phyloP scores from a whole-genome alignment of 2,113 vertebrate genomes.

The Seriola quinqueradiata region DNA sequence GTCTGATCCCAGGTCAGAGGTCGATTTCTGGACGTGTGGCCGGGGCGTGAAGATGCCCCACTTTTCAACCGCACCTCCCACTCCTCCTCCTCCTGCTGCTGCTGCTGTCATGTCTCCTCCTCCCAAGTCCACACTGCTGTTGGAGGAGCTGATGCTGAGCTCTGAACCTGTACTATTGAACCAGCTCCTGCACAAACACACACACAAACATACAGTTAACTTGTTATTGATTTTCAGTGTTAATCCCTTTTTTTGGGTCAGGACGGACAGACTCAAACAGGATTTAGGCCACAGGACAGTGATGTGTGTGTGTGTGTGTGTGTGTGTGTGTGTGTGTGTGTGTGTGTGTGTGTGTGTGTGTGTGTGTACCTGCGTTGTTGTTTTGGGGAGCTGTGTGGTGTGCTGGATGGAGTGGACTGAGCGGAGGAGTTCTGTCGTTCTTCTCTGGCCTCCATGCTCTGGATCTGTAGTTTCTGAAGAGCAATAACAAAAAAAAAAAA shows the following conservation, averaged over 20 bases:
- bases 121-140: slow-evolving; percentile 81
- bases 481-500: background rate
- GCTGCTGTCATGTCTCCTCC: slow-evolving; percentile 39
- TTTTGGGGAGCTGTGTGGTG: slow-evolving; percentile 91
- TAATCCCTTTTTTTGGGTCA: background rate
- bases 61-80: slow-evolving; percentile 85
- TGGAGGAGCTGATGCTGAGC: slow-evolving; percentile 78
- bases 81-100: slow-evolving; percentile 44
- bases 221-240: background rate
- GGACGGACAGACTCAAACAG: accelerated
- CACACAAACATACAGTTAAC: slow-evolving; percentile 11
- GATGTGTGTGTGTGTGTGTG: background rate
- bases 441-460: slow-evolving; percentile 88
- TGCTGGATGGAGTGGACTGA: slow-evolving; percentile 92
- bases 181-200: slow-evolving; percentile 86
- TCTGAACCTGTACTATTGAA: slow-evolving; percentile 87
- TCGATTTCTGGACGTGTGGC: slow-evolving; percentile 86
- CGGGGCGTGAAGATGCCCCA: slow-evolving; percentile 91
- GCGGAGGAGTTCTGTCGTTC: slow-evolving; percentile 88
- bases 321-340: background rate
- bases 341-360: background rate
- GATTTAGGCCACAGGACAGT: background rate
- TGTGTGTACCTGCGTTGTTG: slow-evolving; percentile 87
- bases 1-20: slow-evolving; percentile 87
- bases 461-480: slow-evolving; percentile 92